Evolutionary conservation across 2,113 vertebrate genomes (phyloP), one percentile per base, ranked within the genome.

Genomic region (Tautogolabrus adspersus): DNA sequence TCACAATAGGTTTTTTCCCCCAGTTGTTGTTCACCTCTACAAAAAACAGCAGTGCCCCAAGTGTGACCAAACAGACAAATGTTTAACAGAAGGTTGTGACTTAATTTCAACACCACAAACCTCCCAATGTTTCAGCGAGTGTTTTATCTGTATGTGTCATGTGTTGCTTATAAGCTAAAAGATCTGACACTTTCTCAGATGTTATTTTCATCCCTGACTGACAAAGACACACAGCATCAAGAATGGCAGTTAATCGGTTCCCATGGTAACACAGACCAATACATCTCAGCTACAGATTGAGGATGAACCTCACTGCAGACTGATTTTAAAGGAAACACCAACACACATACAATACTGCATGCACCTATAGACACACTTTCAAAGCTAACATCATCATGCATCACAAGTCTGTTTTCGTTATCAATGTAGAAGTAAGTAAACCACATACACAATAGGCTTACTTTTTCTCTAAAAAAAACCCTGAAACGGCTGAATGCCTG

Each of bases 251-350:
- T 84, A 87, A 92, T 83, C 88, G 69, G 93, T 95, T 95, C 89
- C 93, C 93, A 94, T 94, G 91, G 93, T 68, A 94, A 94, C 94
- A 54, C 49, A 37, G 82, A 88, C 88, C 89, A 92, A 84, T 84
- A 83, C 85, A 89, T 85, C 84, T 82, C 84, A 61, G 79, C 90
- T 90, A 86, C 89, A 84, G 89, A 90, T 83, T 85, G 72, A 82
- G 83, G 78, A 84, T 78, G 69, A 90, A 83, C 81, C 89, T 88
- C 87, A 89, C 81, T 89, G 78, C 81, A 84, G 88, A 86, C 80
- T 82, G 79, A 68, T 89, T 89, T 84, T 91, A 90, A 81, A 81
- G 64, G 75, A 12, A 83, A 88, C 76, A 87, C 81, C 79, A 72
- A 84, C 72, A 77, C 66, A 65, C 21, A 49, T 51, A 51, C 72